Conservation (phyloP, 2,888 invertebrate genomes). For the Synergus itoensis region DNA sequence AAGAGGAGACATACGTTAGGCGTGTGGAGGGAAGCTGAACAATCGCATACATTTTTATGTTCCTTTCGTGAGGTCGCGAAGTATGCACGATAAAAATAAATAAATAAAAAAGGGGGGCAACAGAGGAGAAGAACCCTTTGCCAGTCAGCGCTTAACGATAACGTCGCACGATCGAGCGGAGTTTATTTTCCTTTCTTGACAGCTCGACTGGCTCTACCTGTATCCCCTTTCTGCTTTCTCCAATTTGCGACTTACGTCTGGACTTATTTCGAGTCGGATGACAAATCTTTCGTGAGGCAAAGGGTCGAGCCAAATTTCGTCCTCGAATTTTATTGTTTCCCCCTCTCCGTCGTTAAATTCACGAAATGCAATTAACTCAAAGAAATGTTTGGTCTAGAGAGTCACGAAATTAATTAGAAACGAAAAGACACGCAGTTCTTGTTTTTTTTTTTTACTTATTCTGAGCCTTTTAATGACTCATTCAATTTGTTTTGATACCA, state of each 20-base stretch:
- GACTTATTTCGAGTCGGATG: slow-evolving; percentile 53
- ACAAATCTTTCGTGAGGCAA: slow-evolving; percentile 51
- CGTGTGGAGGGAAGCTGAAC: slow-evolving; percentile 6
- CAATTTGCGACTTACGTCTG: slow-evolving; percentile 54
- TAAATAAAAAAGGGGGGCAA: slow-evolving; percentile 26
- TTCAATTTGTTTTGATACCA: not conserved
- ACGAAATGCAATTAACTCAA: slow-evolving; percentile 44
- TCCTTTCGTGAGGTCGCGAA: slow-evolving; percentile 24
- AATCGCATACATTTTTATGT: slow-evolving; percentile 40
- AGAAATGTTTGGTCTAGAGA: not conserved
- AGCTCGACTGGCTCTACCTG: slow-evolving; percentile 52
- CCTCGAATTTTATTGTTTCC: slow-evolving; percentile 52
- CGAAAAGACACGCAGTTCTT: not conserved
- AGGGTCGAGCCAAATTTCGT: slow-evolving; percentile 46
- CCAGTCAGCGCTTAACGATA: slow-evolving; percentile 47
- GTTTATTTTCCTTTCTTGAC: slow-evolving; percentile 55
- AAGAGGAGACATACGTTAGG: slow-evolving; percentile 13
- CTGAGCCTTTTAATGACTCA: not conserved
- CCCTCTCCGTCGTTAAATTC: slow-evolving; percentile 49
- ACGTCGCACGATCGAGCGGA: slow-evolving; percentile 52
- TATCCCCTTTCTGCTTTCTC: slow-evolving; percentile 44
- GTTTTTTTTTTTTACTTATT: not conserved
- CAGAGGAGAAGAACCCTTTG: slow-evolving; percentile 50
- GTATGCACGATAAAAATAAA: slow-evolving; percentile 17
- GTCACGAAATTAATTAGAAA: not conserved